A percentile compares a stretch with the other conserved stretches of the same genome.
phyloP scores from a whole-genome alignment of 2,888 invertebrate species.

The Myopa testacea region DNA sequence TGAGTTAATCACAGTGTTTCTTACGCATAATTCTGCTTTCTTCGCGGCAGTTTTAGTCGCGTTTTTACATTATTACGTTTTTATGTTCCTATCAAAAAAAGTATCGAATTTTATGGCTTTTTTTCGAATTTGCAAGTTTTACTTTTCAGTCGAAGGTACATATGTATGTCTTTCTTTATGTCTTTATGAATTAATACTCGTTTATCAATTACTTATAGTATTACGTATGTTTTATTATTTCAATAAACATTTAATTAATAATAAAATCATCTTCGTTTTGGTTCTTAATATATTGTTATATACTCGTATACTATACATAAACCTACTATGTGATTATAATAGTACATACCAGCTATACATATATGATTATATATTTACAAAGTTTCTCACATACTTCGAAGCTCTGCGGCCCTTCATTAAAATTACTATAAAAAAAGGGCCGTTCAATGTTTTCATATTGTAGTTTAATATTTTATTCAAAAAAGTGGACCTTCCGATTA shows the following conservation, averaged over 20 bases:
- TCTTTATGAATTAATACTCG: background rate
- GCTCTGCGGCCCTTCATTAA: no score
- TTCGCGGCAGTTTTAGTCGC: background rate
- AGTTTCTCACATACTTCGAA: no score
- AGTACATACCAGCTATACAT: no score
- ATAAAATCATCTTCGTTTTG: background rate
- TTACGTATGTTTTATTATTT: conserved; percentile 62
- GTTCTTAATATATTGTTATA: background rate
- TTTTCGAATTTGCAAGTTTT: background rate
- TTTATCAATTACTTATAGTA: conserved; percentile 54
- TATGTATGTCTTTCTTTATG: background rate
- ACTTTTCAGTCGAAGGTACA: background rate
- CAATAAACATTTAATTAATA: conserved; percentile 41
- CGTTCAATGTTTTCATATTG: no score
- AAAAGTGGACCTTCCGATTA: no score
- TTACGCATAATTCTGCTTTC: conserved; percentile 12
- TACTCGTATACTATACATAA: conserved; percentile 6
- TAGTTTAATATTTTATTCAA: no score
- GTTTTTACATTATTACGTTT: conserved; percentile 5
- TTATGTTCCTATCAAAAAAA: conserved; percentile 8
- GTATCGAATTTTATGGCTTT: background rate
- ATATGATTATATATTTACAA: no score
- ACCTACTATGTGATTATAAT: no score
- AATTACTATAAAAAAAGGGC: no score
- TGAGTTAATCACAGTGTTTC: background rate